Base-by-base conservation (phyloP, 2,888 invertebrate genomes). In the Epinotia nisella region DNA sequence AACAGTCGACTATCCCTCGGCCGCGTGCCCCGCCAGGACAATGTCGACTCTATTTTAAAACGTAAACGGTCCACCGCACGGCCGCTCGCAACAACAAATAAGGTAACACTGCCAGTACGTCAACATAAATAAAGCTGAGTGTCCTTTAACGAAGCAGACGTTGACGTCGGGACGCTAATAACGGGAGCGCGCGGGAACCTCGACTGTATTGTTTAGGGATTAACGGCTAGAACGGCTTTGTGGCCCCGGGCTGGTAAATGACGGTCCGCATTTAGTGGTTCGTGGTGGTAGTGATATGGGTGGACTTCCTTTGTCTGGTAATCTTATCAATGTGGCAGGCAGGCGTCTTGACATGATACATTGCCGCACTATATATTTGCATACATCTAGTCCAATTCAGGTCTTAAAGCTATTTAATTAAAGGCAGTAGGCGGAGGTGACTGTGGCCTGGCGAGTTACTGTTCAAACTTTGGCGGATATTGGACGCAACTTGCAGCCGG, bases 251-350 rank as follows among this genome's bases (percentile, higher is more conserved):
- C 89, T 89, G 87, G 89, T 89, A 90, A 91, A 91, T 90, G 90
- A 92, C 91, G 89, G 91, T 83, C 89, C 85, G 85, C 87, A 88
- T 91, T 92, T 91, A 92, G 92, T 87, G 89, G 90, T 86, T 66
- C 83, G 84, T 83, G 85, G 87, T 86, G 89, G 89, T 91, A 90
- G 89, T 91, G 92, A 92, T 92, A 91, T 90, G 91, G 91, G 90
- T 91, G 91, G 91, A 92, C 91, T 92, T 91, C 92, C 93, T 93
- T 93, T 93, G 93, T 93, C 92, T 93, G 85, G 89, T 90, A 93
- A 93, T 93, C 91, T 92, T 92, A 93, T 93, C 93, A 89, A 88
- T 79, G 81, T 82, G 86, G 84, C 89, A 85, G 88, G 87, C 87
- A 87, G 85, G 77, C 84, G 87, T 85, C 89, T 89, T 89, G 91